Conservation (phyloP, 2,113 vertebrate species). For the Platysternon megacephalum region DNA sequence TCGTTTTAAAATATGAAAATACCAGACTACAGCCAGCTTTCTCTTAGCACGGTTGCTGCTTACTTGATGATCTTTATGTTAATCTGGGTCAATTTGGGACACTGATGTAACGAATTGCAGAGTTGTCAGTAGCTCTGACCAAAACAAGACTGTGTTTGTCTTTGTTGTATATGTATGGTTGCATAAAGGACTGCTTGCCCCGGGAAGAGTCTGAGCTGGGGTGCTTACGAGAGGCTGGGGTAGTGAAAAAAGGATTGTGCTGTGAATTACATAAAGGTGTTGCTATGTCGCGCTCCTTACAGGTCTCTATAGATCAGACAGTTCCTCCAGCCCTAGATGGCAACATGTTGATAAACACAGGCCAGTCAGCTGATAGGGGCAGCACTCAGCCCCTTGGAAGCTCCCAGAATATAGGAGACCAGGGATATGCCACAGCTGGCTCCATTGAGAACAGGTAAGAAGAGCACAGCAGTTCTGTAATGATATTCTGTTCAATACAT, state of each 20-base stretch:
- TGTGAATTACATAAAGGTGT: neutral
- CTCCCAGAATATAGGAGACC: conserved; percentile 78
- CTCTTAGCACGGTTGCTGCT: neutral
- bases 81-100: neutral
- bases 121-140: neutral
- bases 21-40: neutral
- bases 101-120: neutral
- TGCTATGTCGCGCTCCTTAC: neutral
- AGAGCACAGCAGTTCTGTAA: neutral
- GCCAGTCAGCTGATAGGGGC: conserved; percentile 76
- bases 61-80: neutral
- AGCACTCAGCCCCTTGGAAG: conserved; percentile 59
- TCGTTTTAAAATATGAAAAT: neutral
- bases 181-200: neutral
- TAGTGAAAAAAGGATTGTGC: neutral
- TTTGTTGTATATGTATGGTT: conserved; percentile 1
- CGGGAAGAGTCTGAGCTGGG: neutral
- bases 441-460: conserved; percentile 83
- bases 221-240: neutral
- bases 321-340: conserved; percentile 70
- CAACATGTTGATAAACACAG: conserved; percentile 54
- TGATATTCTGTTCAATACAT: neutral
- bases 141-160: neutral
- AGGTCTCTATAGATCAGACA: conserved; percentile 87
- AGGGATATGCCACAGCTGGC: conserved; percentile 52